These are phyloP conservation scores for Emmelina monodactyla DNA, from an alignment of 2,888 invertebrate species.

Conservation along the genomic window DNA sequence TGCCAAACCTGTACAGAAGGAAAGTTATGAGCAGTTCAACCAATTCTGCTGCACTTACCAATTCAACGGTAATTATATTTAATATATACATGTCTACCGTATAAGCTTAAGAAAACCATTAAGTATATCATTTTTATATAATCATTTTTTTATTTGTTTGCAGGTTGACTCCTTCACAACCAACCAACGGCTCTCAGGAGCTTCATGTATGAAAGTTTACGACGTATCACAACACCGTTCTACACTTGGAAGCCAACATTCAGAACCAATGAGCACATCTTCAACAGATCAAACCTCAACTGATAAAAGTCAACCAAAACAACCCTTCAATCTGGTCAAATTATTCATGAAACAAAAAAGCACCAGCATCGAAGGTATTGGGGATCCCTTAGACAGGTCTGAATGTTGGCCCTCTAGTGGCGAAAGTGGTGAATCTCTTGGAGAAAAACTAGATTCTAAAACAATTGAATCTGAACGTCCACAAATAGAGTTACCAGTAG, in stretches of 20 bases:
- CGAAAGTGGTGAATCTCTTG: slow-evolving; percentile 67
- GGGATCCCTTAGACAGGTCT: slow-evolving; percentile 75
- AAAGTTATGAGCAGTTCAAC: slow-evolving; percentile 60
- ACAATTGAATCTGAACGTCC: slow-evolving; percentile 36
- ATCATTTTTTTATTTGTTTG: slow-evolving; percentile 18
- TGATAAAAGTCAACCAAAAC: slow-evolving; percentile 67
- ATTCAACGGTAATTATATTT: slow-evolving; percentile 72
- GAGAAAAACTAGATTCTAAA: slow-evolving; percentile 42
- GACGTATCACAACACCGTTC: slow-evolving; percentile 55
- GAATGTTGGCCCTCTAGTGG: slow-evolving; percentile 80
- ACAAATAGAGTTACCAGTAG: slow-evolving; percentile 62
- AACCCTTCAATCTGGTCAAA: slow-evolving; percentile 83
- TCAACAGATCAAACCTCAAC: slow-evolving; percentile 57
- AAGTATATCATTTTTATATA: slow-evolving; percentile 4
- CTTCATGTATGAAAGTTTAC: slow-evolving; percentile 57
- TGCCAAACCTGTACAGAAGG: slow-evolving; percentile 75
- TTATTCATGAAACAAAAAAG: slow-evolving; percentile 91
- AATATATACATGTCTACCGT: slow-evolving; percentile 1
- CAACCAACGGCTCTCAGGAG: slow-evolving; percentile 51
- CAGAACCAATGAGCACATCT: slow-evolving; percentile 61
- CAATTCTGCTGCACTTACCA: slow-evolving; percentile 68
- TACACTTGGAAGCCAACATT: slow-evolving; percentile 51
- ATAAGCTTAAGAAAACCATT: slow-evolving; percentile 16
- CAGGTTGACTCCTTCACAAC: slow-evolving; percentile 59
- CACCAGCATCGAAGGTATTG: slow-evolving; percentile 78